phyloP scores from a whole-genome alignment of 2,113 vertebrate genomes.

The Coptodon bakossiorum region DNA sequence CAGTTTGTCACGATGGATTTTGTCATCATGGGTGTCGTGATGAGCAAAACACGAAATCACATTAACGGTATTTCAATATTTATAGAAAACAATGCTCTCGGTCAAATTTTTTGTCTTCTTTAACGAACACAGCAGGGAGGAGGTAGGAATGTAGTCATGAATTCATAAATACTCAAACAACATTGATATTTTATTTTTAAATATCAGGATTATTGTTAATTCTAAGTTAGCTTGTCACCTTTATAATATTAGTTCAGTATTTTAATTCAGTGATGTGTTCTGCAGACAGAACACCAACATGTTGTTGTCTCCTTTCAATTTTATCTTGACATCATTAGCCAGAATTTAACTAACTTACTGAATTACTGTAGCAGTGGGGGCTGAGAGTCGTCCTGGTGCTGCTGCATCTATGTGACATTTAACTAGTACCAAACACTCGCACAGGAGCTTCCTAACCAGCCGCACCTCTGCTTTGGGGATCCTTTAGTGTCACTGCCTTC shows the following conservation, averaged over 20 bases:
- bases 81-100: background rate
- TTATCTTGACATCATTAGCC: background rate
- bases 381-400: background rate
- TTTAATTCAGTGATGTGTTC: background rate
- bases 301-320: background rate
- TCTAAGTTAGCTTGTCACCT: background rate
- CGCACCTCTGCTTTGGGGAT: constrained; percentile 35
- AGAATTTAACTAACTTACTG: background rate
- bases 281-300: background rate
- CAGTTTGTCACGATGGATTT: background rate
- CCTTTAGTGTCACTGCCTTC: constrained; percentile 51
- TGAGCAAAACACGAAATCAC: background rate
- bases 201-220: background rate
- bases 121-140: background rate
- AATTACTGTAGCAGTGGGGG: background rate
- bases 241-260: background rate
- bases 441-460: constrained; percentile 40
- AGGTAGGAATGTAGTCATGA: background rate
- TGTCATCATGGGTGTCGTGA: background rate
- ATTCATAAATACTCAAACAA: background rate
- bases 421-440: constrained; percentile 7
- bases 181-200: background rate
- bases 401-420: background rate
- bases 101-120: background rate
- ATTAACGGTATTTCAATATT: background rate